These are phyloP conservation scores for Drosophila nigricruria DNA, from an alignment of 2,888 invertebrate genomes.

Conservation along the genomic window DNA sequence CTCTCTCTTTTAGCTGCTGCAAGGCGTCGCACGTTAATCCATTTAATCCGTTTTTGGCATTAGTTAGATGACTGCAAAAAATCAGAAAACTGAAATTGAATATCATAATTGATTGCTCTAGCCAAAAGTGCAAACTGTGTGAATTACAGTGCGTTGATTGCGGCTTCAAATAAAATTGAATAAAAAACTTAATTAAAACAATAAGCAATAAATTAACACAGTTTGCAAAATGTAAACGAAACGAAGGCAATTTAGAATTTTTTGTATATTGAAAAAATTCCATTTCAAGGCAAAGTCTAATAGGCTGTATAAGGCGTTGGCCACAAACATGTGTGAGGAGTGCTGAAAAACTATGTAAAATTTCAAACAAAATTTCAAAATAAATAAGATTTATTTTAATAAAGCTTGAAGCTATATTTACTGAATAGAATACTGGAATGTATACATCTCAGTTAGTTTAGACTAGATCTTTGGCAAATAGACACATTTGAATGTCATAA, in stretches of 20 bases:
- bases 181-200: conserved; percentile 54
- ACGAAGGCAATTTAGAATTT: conserved; percentile 26
- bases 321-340: conserved; percentile 1
- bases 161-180: conserved; percentile 18
- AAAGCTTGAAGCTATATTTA: neutral
- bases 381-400: neutral
- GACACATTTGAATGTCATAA: neutral
- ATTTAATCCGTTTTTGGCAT: conserved; percentile 75
- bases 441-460: too few relatives aligned
- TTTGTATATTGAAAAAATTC: conserved; percentile 44
- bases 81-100: conserved; percentile 23
- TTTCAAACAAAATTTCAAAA: too few relatives aligned
- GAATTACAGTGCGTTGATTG: conserved; percentile 14
- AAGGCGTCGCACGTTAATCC: conserved; percentile 64
- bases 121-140: conserved; percentile 25
- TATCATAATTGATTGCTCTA: conserved; percentile 58
- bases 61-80: conserved; percentile 46
- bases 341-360: neutral
- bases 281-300: conserved; percentile 64
- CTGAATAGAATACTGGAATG: too few relatives aligned
- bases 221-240: conserved; percentile 22
- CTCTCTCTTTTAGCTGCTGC: conserved; percentile 30
- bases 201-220: conserved; percentile 51
- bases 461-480: neutral
- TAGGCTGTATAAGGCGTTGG: conserved; percentile 40